Evolutionary conservation across 2,888 invertebrate genomes (phyloP), one percentile per base, ranked within the genome.

Genomic region (Matsumyia berberina): DNA sequence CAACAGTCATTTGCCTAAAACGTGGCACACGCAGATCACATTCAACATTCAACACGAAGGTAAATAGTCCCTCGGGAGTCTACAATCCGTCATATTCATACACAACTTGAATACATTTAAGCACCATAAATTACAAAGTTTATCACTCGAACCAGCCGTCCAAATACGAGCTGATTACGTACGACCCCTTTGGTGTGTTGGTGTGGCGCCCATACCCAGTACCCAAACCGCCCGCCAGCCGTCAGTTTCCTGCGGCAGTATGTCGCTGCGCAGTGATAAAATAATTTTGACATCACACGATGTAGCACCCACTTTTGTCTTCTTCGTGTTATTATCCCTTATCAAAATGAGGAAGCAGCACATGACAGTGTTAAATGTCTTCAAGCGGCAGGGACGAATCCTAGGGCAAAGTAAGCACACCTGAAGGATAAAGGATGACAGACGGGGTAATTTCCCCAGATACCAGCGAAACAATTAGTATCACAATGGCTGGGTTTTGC

Each of bases 341-440:
- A 79, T 79, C 83, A 83, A 67, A 69, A 53, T 24, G 44, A 44
- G 67, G 73, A 69, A 74, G 67, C 31, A 64, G 35, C 72, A 69
- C 73, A 67, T 79, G 79, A 83, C 83, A 73, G 79, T 83, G 79
- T 69, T 83, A 69, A 83, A 83, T 83, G 83, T 79, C 83, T 73
- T 73, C 69, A 19, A 57, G 62, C 55, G 55, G 55, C 11, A 53
- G 4, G 24, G 24, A 66, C 55, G 9, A 33, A 11, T 51, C 17
- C 31, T 17, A 24, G 9, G 24, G 39, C n/a, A 35, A 44, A 9
- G 57, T 29, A 51, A 12, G 44, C 57, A 55, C 57, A 72, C 66
- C 70, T 72, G 19, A 55, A 35, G 35, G 42, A 73, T 67, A 31
- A 67, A 67, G 55, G 51, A 79, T 74, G 67, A 73, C 64, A 79